Percentiles rank a stretch among this genome's conserved stretches.
These are phyloP conservation scores for Hemiprocne comata DNA, from an alignment of 2,113 vertebrate genomes.

Conservation along the genomic window DNA sequence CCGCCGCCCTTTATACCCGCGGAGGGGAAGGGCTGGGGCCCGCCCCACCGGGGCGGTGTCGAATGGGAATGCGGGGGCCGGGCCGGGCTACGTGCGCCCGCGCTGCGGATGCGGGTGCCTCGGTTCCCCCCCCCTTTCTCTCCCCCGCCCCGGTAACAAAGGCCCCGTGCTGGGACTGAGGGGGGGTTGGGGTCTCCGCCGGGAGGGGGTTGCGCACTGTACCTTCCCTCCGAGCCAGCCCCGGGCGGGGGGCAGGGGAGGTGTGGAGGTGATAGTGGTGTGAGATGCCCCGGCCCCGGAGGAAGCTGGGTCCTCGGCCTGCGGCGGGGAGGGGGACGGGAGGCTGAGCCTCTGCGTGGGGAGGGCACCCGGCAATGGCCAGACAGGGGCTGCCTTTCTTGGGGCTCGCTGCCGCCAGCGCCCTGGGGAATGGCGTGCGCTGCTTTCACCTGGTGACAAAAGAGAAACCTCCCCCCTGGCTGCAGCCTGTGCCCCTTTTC, in stretches of 20 bases:
- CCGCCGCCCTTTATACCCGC: slow-evolving; percentile 11
- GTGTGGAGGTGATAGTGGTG: neutral
- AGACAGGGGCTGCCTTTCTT: neutral
- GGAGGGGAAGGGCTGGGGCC: neutral
- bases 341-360: neutral
- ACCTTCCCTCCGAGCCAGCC: neutral
- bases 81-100: slow-evolving; percentile 67
- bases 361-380: neutral
- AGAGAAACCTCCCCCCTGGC: neutral
- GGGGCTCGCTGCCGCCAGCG: neutral
- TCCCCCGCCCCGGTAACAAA: neutral
- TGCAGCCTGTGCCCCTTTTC: neutral
- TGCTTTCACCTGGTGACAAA: neutral
- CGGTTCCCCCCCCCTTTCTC: neutral
- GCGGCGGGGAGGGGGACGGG: neutral
- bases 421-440: neutral
- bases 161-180: neutral
- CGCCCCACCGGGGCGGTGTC: neutral
- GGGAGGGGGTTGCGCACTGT: no score
- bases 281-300: neutral
- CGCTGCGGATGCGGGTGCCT: slow-evolving; percentile 5
- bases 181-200: neutral
- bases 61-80: slow-evolving; percentile 30
- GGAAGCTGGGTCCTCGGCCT: neutral
- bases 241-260: no score